These are phyloP conservation scores for Cyphomyrus plagiostoma DNA, from an alignment of 2,113 vertebrate species.

Conservation along the genomic window DNA sequence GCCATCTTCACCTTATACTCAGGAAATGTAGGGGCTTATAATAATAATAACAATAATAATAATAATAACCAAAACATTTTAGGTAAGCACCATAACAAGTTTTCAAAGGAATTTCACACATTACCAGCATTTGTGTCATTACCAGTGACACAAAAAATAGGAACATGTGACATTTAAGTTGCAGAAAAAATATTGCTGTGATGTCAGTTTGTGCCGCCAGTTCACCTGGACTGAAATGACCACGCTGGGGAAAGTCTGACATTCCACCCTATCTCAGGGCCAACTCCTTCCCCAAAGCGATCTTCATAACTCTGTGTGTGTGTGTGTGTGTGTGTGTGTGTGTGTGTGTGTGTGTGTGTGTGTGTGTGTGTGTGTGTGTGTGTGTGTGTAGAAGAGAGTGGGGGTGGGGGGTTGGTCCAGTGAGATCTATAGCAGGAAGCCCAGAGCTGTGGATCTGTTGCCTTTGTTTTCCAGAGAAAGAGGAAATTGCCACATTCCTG, in stretches of 20 bases:
- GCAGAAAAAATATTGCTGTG: neutral
- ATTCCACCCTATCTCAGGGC: neutral
- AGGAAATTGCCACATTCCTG: conserved; percentile 70
- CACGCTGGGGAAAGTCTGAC: neutral
- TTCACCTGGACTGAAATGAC: neutral
- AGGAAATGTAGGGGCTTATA: neutral
- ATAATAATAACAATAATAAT: neutral
- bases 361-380: conserved; percentile 1
- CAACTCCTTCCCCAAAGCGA: neutral
- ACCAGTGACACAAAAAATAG: neutral
- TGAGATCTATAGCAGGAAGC: conserved; percentile 45
- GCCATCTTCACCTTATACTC: neutral
- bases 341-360: conserved; percentile 9
- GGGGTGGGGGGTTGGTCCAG: conserved; percentile 27
- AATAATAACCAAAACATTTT: neutral
- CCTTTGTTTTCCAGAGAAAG: conserved; percentile 61
- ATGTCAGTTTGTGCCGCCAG: neutral
- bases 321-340: conserved; percentile 17
- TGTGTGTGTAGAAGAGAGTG: conserved; percentile 15
- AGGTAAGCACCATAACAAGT: neutral
- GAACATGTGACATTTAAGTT: neutral
- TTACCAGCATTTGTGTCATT: neutral
- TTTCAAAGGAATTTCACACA: neutral
- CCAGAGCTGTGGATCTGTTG: conserved; percentile 43
- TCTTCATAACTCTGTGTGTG: neutral